These are phyloP conservation scores for Enteromius trimaculatus DNA, from an alignment of 2,797 vertebrate species.

Conservation along the genomic window DNA sequence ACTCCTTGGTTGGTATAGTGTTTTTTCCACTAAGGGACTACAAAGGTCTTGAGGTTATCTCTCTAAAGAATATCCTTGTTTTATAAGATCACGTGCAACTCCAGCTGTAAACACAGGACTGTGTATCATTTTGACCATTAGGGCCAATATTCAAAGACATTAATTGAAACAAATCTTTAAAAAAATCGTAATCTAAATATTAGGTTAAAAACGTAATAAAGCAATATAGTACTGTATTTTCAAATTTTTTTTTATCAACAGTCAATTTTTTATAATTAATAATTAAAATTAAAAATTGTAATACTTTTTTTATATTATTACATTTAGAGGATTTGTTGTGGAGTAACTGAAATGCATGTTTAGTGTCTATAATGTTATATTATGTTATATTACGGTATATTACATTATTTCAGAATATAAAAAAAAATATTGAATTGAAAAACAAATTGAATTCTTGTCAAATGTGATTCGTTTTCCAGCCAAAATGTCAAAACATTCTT, in stretches of 20 bases:
- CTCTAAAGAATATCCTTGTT: background rate
- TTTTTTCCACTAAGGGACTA: slow-evolving; percentile 5
- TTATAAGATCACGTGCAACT: background rate
- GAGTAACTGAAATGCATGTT: background rate
- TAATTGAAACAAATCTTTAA: background rate
- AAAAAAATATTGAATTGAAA: background rate
- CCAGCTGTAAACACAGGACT: slow-evolving; percentile 1
- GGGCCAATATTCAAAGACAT: background rate
- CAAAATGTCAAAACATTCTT: no score
- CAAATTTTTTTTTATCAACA: background rate
- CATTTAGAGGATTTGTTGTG: background rate
- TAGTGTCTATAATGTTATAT: background rate
- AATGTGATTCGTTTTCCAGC: background rate
- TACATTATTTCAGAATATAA: background rate
- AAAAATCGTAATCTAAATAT: background rate
- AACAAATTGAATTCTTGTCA: background rate
- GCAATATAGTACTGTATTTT: background rate
- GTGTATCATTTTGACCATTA: background rate
- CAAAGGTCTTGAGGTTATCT: background rate
- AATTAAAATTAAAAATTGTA: no score
- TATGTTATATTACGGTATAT: background rate
- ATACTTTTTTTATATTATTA: background rate
- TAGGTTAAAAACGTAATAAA: background rate
- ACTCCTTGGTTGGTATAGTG: background rate
- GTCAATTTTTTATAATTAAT: background rate